Evolutionary conservation across 2,113 vertebrate genomes (phyloP).

Genomic region (Nothobranchius kuhntae): DNA sequence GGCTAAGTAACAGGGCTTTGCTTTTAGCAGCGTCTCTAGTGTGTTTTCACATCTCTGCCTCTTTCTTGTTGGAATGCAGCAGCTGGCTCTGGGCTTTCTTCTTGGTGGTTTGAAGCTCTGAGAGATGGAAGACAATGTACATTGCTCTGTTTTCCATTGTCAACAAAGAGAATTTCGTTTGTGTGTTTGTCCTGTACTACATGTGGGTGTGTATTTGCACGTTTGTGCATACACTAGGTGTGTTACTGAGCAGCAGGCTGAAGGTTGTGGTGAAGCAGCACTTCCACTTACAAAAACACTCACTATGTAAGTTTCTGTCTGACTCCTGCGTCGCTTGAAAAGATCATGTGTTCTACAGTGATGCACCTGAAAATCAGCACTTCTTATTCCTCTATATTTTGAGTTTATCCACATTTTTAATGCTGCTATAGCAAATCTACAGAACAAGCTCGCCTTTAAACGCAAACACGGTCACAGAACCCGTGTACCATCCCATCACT

Average conservation of each 20-base stretch:
- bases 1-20: conserved; percentile 74
- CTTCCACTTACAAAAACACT: neutral
- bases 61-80: conserved; percentile 34
- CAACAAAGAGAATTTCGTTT: conserved; percentile 12
- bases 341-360: too few relatives aligned
- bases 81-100: conserved; percentile 46
- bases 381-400: too few relatives aligned
- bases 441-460: too few relatives aligned
- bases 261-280: conserved; percentile 28
- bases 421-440: too few relatives aligned
- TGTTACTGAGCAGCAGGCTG: conserved; percentile 35
- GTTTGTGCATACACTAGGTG: neutral
- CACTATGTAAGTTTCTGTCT: too few relatives aligned
- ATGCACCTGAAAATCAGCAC: too few relatives aligned
- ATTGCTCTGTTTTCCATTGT: conserved; percentile 4
- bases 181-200: conserved; percentile 8
- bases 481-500: too few relatives aligned
- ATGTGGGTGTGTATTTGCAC: neutral
- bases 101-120: conserved; percentile 46
- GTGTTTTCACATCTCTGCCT: conserved; percentile 5
- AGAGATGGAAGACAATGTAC: conserved; percentile 37
- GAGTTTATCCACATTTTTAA: too few relatives aligned
- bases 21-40: conserved; percentile 54
- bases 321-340: too few relatives aligned
- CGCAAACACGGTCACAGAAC: too few relatives aligned